Conservation (phyloP, 2,888 invertebrate species). For the Pardosa pseudoannulata region DNA sequence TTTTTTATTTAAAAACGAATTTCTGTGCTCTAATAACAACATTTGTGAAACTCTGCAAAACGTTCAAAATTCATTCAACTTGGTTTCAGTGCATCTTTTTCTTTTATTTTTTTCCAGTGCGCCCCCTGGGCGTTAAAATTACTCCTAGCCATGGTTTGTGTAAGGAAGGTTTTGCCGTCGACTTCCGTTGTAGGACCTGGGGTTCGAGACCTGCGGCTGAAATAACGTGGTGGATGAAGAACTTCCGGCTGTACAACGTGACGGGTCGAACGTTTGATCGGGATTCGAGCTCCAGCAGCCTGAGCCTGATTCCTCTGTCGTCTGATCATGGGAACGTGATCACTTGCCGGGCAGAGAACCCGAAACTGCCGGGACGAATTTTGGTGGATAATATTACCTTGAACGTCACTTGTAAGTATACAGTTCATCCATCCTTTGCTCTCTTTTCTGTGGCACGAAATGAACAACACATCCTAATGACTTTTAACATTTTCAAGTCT, state of each 20-base stretch:
- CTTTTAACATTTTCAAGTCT: too few relatives aligned
- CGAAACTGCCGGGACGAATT: slow-evolving; percentile 72
- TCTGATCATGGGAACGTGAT: slow-evolving; percentile 77
- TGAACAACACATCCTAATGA: too few relatives aligned
- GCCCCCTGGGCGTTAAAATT: slow-evolving; percentile 38
- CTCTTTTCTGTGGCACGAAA: too few relatives aligned
- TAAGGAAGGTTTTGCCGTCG: slow-evolving; percentile 31
- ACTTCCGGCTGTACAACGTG: slow-evolving; percentile 36
- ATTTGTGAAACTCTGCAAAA: too few relatives aligned
- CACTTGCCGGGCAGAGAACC: slow-evolving; percentile 79
- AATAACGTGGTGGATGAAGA: slow-evolving; percentile 60
- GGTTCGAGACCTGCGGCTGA: slow-evolving; percentile 58
- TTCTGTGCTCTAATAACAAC: too few relatives aligned
- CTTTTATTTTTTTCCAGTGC: slow-evolving; percentile 23
- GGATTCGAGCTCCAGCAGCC: slow-evolving; percentile 71
- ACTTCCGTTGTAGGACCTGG: slow-evolving; percentile 41
- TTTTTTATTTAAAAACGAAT: too few relatives aligned
- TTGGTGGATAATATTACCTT: slow-evolving; percentile 74
- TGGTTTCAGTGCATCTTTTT: neutral
- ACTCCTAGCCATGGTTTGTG: slow-evolving; percentile 36
- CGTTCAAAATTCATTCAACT: neutral
- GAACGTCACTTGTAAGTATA: slow-evolving; percentile 75
- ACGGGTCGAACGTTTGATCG: neutral
- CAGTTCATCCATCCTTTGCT: neutral
- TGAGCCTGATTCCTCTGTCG: slow-evolving; percentile 73